Conservation (phyloP, 2,113 vertebrate genomes). For the Phyllostomus discolor region DNA sequence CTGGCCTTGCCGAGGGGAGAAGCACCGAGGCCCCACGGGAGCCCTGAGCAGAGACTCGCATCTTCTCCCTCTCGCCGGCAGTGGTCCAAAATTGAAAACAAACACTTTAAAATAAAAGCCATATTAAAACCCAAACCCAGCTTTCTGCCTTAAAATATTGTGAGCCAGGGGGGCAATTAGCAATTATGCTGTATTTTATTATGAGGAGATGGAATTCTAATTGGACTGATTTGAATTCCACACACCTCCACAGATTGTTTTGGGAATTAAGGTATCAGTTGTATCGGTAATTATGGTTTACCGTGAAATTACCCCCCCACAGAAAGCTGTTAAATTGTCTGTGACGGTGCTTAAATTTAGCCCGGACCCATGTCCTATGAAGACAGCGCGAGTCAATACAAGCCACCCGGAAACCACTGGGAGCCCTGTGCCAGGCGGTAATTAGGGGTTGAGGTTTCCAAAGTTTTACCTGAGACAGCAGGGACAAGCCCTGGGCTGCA, state of each 20-base stretch:
- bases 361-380: conserved; percentile 67
- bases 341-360: conserved; percentile 83
- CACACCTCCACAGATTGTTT: conserved; percentile 77
- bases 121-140: conserved; percentile 60
- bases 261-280: conserved; percentile 79
- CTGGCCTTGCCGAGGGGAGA: neutral
- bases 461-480: conserved; percentile 67
- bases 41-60: neutral
- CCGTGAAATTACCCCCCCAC: conserved; percentile 79
- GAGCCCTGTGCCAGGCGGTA: conserved; percentile 70
- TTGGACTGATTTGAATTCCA: conserved; percentile 77
- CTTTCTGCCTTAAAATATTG: conserved; percentile 70
- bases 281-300: conserved; percentile 84
- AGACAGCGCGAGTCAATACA: conserved; percentile 76
- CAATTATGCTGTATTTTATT: conserved; percentile 74
- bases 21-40: neutral
- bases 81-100: conserved; percentile 61
- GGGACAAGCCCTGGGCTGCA: conserved; percentile 26
- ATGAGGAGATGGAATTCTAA: conserved; percentile 77
- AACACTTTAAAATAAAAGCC: conserved; percentile 59
- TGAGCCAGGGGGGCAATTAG: conserved; percentile 65
- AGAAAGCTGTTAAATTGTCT: conserved; percentile 78
- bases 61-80: conserved; percentile 5
- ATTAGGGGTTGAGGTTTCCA: conserved; percentile 77
- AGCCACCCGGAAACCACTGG: conserved; percentile 78